Evolutionary conservation across 2,113 vertebrate genomes (phyloP).

Genomic region (Ageneiosus marmoratus): DNA sequence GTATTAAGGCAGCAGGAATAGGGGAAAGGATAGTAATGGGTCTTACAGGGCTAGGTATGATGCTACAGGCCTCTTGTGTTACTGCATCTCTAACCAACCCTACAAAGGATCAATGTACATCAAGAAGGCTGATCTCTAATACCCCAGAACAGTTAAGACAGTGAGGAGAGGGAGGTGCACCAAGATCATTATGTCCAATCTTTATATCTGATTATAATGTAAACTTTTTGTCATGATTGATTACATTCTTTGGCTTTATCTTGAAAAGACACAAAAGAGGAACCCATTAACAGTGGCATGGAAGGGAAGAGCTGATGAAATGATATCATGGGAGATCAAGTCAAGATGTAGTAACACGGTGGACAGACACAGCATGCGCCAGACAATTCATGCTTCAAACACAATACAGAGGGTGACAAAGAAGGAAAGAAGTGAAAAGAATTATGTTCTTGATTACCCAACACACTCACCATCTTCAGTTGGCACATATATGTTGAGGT

Average conservation of each 20-base stretch:
- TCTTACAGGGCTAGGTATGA: slow-evolving; percentile 80
- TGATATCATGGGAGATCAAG: slow-evolving; percentile 73
- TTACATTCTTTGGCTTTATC: slow-evolving; percentile 63
- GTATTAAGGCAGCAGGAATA: neutral
- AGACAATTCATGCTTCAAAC: slow-evolving; percentile 86
- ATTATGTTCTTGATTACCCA: slow-evolving; percentile 58
- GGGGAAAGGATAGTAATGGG: slow-evolving; percentile 70
- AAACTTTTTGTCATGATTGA: slow-evolving; percentile 49
- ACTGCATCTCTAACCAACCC: slow-evolving; percentile 78
- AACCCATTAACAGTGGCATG: slow-evolving; percentile 81
- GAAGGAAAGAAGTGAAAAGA: slow-evolving; percentile 50
- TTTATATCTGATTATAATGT: slow-evolving; percentile 62
- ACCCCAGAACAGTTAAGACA: slow-evolving; percentile 76
- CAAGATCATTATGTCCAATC: slow-evolving; percentile 67
- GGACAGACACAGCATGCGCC: slow-evolving; percentile 85
- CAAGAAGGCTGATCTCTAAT: slow-evolving; percentile 65
- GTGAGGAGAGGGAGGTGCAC: slow-evolving; percentile 75
- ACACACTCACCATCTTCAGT: slow-evolving; percentile 99
- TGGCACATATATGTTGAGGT: slow-evolving; percentile 98
- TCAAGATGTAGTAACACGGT: slow-evolving; percentile 70
- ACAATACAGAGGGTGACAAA: slow-evolving; percentile 74
- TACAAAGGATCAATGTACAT: slow-evolving; percentile 69
- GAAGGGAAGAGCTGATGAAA: slow-evolving; percentile 76
- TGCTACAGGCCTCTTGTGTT: slow-evolving; percentile 79
- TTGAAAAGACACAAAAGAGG: slow-evolving; percentile 79